Evolutionary conservation across 1,140 invertebrate genomes (phyloP), one percentile per base, ranked within the genome.

Genomic region (Neodiprion lecontei): DNA sequence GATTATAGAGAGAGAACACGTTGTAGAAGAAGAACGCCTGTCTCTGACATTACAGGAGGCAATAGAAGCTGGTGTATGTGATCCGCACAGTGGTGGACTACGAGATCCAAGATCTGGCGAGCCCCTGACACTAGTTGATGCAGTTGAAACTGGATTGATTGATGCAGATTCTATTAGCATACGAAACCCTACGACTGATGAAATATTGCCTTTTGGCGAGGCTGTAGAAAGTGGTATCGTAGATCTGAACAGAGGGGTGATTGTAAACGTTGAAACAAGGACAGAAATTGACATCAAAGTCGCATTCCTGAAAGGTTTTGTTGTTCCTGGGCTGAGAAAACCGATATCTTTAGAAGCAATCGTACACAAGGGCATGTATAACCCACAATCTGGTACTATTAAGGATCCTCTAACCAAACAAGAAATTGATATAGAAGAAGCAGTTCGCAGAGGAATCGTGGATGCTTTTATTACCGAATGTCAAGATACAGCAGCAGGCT

Each of bases 391-490:
- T 23, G 94, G 94, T 17, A 92, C 91, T 82, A 92, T 96, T 61
- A 91, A 89, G 77, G 95, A 97, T 86, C 90, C 89, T 0, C 87
- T 93, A 48, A 94, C 92, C 7, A 92, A 93, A 77, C 92, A 94
- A 85, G 86, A 90, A 69, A 89, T 96, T 8, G 90, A 92, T 77
- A 86, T 97, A 17, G 89, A 92, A 77, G 94, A 96, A 82, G 94
- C 94, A 12, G 91, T 97, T 65, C 91, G 92, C 80, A 91, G 94
- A 82, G 93, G 93, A 76, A 92, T 98, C 70, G 91, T 97, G 48
- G 94, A 97, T 88, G 91, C 94, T 3, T 94, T 93, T 76, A 95
- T 95, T 77, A 95, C 94, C n/a, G 91, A 94, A 84, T 93, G 95
- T 79, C 93, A 93, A 84, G 94, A 97, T 82, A 93, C 92, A 0